Percentiles rank a stretch among this genome's conserved stretches.
phyloP scores from a whole-genome alignment of 2,888 invertebrate genomes.

The Hyposoter dolosus region DNA sequence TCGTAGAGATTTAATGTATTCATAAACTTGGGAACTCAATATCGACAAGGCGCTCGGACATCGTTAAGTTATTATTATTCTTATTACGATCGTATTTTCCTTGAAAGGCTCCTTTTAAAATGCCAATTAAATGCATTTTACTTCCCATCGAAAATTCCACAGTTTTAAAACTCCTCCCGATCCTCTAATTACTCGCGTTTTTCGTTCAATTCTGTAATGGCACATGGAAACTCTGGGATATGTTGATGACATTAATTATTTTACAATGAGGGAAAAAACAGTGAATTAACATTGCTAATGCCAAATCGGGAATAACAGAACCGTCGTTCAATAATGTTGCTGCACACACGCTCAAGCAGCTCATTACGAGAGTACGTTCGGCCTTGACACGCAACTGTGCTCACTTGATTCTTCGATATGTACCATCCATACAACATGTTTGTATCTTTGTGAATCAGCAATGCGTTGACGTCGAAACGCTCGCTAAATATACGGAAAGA shows the following conservation, averaged over 20 bases:
- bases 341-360: constrained; percentile 27
- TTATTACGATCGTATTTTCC: neutral
- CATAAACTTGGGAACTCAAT: constrained; percentile 9
- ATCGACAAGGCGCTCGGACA: neutral
- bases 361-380: constrained; percentile 49
- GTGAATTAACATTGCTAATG: constrained; percentile 6
- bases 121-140: neutral
- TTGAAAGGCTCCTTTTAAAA: neutral
- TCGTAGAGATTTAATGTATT: neutral
- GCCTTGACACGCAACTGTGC: constrained; percentile 64
- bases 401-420: constrained; percentile 45
- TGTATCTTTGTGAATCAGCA: constrained; percentile 54
- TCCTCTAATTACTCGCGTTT: neutral
- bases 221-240: neutral
- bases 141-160: neutral
- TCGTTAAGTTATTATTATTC: neutral
- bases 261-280: neutral
- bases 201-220: neutral
- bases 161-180: neutral
- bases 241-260: neutral
- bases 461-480: constrained; percentile 27
- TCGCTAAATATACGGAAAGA: constrained; percentile 1
- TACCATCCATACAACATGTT: constrained; percentile 12
- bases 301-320: constrained; percentile 25
- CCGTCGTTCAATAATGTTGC: constrained; percentile 13